Evolutionary conservation across 1,140 invertebrate species (phyloP), one percentile per base, ranked within the genome.

Genomic region (Eulimnadia texana): DNA sequence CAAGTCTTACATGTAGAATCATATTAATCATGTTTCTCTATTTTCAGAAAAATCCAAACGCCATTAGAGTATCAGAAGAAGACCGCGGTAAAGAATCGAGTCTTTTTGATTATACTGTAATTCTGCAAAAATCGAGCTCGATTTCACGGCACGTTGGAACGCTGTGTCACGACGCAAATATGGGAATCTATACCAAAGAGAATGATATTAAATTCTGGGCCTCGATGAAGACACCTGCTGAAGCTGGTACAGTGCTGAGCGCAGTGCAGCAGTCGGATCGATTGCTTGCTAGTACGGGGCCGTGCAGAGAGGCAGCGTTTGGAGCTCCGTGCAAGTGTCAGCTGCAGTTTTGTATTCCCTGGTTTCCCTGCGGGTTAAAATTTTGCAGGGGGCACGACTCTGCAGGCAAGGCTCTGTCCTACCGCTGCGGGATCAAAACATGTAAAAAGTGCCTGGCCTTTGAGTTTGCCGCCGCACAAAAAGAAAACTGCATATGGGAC

Each of bases 351-450:
- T 93, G 90, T 73, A 84, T 86, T 29, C 81, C 81, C 28, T 66
- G 63, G 59, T 95, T 93, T 75, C 92, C 90, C 0, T 96, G 92
- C 75, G 88, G 88, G 13, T 74, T 95, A 3, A 95, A 95, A 72
- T 95, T 93, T 74, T 96, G 93, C 72, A 89, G 90, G 68, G 86
- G 86, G 13, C 79, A 79, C 66, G 77, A 80, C 62, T 70, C 77
- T 64, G 60, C 77, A 73, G 79, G 66, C 1, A 82, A 81, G 69
- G 68, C 72, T n/a, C 79, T 83, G 60, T 63, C 66, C n/a, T 93
- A 93, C 73, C 78, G 91, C 16, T 97, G 93, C 74, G 93, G 93
- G 57, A 97, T 97, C 69, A 91, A 93, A 74, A 95, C 92, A 3
- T 97, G 93, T 72, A 83, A 84, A 69, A 85, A 89, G 71, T 93